Conservation (phyloP, 2,888 invertebrate genomes). For the Apomyelois bistriatella region DNA sequence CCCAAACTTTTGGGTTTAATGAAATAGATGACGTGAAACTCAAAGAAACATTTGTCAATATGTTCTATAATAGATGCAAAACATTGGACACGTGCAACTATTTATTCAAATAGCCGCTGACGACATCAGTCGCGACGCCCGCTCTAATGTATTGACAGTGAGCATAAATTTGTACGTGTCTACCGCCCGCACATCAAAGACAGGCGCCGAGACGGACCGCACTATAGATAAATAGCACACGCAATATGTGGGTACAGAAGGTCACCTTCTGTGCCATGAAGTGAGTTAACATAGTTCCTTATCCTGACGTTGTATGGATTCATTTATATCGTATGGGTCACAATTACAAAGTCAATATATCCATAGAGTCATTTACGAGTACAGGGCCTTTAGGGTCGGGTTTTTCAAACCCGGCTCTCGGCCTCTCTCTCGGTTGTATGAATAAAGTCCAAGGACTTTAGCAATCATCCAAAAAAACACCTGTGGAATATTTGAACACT, state of each 20-base stretch:
- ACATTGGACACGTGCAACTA: slow-evolving; percentile 32
- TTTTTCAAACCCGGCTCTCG: no score
- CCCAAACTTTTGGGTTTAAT: no score
- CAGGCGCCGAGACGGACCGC: slow-evolving; percentile 14
- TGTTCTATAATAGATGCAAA: background rate
- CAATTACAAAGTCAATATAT: no score
- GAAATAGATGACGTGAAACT: background rate
- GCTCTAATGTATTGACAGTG: slow-evolving; percentile 60
- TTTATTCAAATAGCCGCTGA: slow-evolving; percentile 43
- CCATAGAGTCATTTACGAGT: no score
- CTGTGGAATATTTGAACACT: no score
- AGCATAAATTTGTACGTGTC: slow-evolving; percentile 58
- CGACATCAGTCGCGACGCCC: slow-evolving; percentile 51
- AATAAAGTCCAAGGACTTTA: no score
- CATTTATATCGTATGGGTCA: no score
- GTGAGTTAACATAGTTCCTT: background rate
- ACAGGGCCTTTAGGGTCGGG: no score
- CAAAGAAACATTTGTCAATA: background rate
- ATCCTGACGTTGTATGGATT: no score
- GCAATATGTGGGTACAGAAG: background rate
- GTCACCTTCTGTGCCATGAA: background rate
- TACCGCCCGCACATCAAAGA: slow-evolving; percentile 42
- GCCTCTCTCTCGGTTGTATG: no score
- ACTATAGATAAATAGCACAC: background rate
- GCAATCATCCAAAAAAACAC: no score